Conservation (phyloP, 2,888 invertebrate species). For the Itoplectis maculator region DNA sequence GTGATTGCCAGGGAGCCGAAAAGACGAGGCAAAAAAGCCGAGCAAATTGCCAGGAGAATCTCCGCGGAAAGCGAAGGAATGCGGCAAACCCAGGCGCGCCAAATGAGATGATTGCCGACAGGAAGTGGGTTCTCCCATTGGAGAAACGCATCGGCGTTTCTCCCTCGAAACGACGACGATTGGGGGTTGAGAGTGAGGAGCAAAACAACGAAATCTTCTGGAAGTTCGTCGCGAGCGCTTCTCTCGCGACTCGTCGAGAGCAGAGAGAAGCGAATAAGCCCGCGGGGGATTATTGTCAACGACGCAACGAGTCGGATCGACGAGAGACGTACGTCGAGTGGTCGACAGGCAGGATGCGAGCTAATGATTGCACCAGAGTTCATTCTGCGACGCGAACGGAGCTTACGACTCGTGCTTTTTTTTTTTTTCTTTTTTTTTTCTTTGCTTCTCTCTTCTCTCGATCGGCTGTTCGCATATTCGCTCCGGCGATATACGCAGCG, state of each 20-base stretch:
- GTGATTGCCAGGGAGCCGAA: neutral
- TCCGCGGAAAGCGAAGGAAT: constrained; percentile 5
- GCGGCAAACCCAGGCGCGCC: neutral
- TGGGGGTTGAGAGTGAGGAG: neutral
- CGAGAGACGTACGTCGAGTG: neutral
- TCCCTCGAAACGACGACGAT: neutral
- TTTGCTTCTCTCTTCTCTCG: neutral
- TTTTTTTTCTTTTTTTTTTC: constrained; percentile 39
- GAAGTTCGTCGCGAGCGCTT: constrained; percentile 23
- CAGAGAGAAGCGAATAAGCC: constrained; percentile 39
- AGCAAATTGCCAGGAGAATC: constrained; percentile 27
- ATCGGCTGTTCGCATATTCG: neutral
- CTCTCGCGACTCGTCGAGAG: constrained; percentile 14
- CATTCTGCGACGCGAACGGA: constrained; percentile 28
- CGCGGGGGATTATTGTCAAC: constrained; percentile 72
- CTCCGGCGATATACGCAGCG: neutral
- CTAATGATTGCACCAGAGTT: constrained; percentile 73
- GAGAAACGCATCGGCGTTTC: constrained; percentile 11
- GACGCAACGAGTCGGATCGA: constrained; percentile 67
- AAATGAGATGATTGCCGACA: constrained; percentile 1
- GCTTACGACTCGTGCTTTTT: constrained; percentile 41
- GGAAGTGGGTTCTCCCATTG: constrained; percentile 19
- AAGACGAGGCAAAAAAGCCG: neutral
- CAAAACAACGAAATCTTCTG: neutral
- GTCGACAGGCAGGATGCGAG: constrained; percentile 71